Evolutionary conservation across 2,113 vertebrate genomes (phyloP), one percentile per base, ranked within the genome.

Genomic region (Pelodiscus sinensis): DNA sequence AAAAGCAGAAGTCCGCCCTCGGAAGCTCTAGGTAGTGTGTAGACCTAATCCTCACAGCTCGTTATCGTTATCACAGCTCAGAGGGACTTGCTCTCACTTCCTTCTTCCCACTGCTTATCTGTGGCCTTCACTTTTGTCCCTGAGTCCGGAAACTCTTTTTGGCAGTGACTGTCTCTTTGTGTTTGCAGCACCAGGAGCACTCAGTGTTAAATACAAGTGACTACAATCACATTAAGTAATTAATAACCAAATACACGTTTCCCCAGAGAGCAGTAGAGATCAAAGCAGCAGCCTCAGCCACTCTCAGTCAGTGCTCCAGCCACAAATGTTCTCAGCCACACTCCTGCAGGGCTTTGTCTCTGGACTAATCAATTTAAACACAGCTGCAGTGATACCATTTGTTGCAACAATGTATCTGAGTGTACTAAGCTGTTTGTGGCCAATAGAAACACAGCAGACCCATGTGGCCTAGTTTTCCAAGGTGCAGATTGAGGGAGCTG

Each of bases 41-140:
- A 8, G 44, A 77, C 77, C 0, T 0, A 44, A 27, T 13, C 73
- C 62, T 38, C 62, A 82, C 82, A 73, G 82, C 58, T 14, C 22
- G 44, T 6, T 44, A 44, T 44, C 44, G 31, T 51, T 44, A 93
- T 79, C 65, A 85, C 77, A 73, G 84, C 50, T 86, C 71, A 16
- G 52, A 71, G 57, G 38, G 84, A 65, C 56, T 82, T 38, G 13
- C 85, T 81, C 90, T 86, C 83, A 84, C 56, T 81, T 85, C 93
- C 93, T 96, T 93, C 95, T 87, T 88, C 79, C 94, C 90, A 50
- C 2, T 77, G 77, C 88, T 88, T 71, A 85, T 68, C 92, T 83
- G 9, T 8, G 68, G 56, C 80, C 60, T 24, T 62, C 90, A 75
- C 82, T 58, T n/a, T 38, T 90, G 88, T 86, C 84, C 65, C 92